These are phyloP conservation scores for Euborellia annulipes DNA, from an alignment of 1,140 invertebrate species.

Conservation along the genomic window DNA sequence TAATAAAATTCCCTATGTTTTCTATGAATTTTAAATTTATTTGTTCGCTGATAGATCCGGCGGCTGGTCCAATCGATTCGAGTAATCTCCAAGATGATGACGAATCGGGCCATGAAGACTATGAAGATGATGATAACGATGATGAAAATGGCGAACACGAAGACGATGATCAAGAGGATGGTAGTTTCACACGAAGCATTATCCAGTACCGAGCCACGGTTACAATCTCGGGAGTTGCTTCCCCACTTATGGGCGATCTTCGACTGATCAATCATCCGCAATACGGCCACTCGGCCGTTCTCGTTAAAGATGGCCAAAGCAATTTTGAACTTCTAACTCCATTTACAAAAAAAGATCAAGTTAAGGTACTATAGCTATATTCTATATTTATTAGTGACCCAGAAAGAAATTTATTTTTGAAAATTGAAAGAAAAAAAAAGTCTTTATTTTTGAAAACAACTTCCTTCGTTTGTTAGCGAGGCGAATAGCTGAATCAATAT, in stretches of 20 bases:
- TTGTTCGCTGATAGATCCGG: no score
- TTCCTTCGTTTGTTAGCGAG: no score
- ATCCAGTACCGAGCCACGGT: neutral
- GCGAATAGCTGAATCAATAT: no score
- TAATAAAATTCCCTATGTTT: neutral
- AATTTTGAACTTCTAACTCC: slow-evolving; percentile 25
- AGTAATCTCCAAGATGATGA: slow-evolving; percentile 12
- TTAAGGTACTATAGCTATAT: slow-evolving; percentile 18
- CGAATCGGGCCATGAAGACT: slow-evolving; percentile 23
- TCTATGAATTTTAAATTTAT: slow-evolving; percentile 4
- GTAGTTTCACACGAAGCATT: neutral
- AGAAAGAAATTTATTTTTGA: no score
- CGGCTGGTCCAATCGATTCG: neutral
- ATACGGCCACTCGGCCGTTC: slow-evolving; percentile 6
- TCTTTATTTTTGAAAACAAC: no score
- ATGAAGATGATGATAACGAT: slow-evolving; percentile 17
- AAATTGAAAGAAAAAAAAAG: no score
- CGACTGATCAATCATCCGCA: neutral
- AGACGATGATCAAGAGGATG: slow-evolving; percentile 5
- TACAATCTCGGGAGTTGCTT: neutral
- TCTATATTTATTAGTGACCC: no score
- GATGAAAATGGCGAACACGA: slow-evolving; percentile 23
- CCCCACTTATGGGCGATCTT: neutral
- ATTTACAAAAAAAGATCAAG: slow-evolving; percentile 28
- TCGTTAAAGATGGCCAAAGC: slow-evolving; percentile 28